Evolutionary conservation across 2,888 invertebrate species (phyloP).

Genomic region (Rhogogaster chlorosoma): DNA sequence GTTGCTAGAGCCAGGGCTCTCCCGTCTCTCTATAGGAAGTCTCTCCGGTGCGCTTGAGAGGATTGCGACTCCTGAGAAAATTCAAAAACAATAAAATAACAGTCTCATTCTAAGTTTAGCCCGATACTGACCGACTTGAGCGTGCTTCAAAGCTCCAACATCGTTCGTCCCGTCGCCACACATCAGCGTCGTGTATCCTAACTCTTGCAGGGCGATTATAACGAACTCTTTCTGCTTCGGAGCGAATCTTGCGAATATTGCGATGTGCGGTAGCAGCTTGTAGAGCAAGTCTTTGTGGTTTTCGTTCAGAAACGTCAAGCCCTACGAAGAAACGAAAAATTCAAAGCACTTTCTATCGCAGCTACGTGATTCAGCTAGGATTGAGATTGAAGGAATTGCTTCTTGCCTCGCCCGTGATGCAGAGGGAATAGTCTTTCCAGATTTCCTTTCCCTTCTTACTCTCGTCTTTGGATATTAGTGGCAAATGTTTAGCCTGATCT

Average conservation of each 20-base stretch:
- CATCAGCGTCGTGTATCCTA: slow-evolving; percentile 97
- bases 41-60: slow-evolving; percentile 89
- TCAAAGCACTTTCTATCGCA: slow-evolving; percentile 13
- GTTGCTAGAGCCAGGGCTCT: slow-evolving; percentile 56
- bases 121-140: slow-evolving; percentile 87
- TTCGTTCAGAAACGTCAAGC: slow-evolving; percentile 85
- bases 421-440: slow-evolving; percentile 90
- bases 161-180: slow-evolving; percentile 99
- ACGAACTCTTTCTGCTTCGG: slow-evolving; percentile 99
- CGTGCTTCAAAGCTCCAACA: slow-evolving; percentile 99
- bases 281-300: slow-evolving; percentile 83
- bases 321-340: slow-evolving; percentile 74
- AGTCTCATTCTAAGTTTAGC: slow-evolving; percentile 2
- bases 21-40: slow-evolving; percentile 71
- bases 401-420: slow-evolving; percentile 93
- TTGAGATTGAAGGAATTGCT: slow-evolving; percentile 41
- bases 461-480: slow-evolving; percentile 78
- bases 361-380: slow-evolving; percentile 48
- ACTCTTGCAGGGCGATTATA: slow-evolving; percentile 91
- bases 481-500: slow-evolving; percentile 82
- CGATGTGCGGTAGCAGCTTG: slow-evolving; percentile 90
- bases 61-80: slow-evolving; percentile 88
- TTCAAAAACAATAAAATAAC: background rate
- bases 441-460: slow-evolving; percentile 80
- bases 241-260: slow-evolving; percentile 97